Evolutionary conservation across 2,888 invertebrate species (phyloP).

Genomic region (Panopea generosa): DNA sequence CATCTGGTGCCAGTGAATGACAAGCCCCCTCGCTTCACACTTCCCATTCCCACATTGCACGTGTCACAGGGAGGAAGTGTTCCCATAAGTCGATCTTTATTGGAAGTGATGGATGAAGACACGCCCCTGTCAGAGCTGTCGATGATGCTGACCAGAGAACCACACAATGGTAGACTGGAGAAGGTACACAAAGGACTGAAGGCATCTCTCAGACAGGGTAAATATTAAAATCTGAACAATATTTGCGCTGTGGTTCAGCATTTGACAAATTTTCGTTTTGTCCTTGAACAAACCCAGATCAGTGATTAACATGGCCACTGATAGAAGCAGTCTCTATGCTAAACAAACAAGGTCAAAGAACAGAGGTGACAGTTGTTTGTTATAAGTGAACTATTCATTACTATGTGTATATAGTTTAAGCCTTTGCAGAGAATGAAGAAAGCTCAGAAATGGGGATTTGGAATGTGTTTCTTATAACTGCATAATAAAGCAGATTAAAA

Average conservation of each 20-base stretch:
- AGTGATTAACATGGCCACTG: no score
- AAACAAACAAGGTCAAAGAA: no score
- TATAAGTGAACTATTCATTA: no score
- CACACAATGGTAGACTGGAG: conserved; percentile 71
- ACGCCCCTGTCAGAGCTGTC: conserved; percentile 69
- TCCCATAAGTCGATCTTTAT: conserved; percentile 68
- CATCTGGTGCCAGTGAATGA: conserved; percentile 80
- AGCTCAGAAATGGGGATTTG: no score
- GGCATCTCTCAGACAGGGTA: conserved; percentile 62
- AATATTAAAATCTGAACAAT: no score
- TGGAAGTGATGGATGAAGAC: conserved; percentile 77
- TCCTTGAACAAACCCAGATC: neutral
- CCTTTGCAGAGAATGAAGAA: no score
- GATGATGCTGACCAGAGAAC: conserved; percentile 68
- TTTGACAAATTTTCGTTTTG: neutral
- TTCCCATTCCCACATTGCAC: conserved; percentile 61
- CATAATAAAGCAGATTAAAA: no score
- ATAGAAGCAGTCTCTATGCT: no score
- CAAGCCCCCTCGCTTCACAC: conserved; percentile 73
- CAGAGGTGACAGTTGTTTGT: no score
- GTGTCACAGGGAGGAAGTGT: conserved; percentile 73
- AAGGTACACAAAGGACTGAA: conserved; percentile 64
- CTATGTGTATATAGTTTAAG: no score
- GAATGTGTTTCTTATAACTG: no score
- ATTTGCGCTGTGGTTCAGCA: neutral